Conservation (phyloP, 2,113 vertebrate species). For the Aptenodytes patagonicus region DNA sequence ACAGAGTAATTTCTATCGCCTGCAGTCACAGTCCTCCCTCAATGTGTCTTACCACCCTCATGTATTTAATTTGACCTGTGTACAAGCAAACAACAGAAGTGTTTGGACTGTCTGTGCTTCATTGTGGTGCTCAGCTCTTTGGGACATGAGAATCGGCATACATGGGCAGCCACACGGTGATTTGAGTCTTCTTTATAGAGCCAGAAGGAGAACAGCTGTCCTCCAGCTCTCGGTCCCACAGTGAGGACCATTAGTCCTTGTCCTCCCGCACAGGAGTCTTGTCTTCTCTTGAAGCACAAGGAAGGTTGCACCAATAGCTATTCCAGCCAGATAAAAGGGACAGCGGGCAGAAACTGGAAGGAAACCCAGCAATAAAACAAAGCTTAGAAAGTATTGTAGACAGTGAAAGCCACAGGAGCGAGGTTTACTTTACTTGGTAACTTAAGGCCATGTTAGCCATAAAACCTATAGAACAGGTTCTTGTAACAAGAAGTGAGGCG, state of each 20-base stretch:
- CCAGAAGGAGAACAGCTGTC: background rate
- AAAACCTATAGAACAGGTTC: conserved; percentile 47
- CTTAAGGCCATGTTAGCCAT: background rate
- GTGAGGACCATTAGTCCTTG: background rate
- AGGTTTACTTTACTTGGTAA: background rate
- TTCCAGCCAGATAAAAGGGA: background rate
- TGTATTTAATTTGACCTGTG: background rate
- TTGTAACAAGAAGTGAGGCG: background rate
- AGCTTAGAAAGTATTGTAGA: background rate
- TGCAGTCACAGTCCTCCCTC: background rate
- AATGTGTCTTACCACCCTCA: background rate
- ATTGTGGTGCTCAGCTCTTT: background rate
- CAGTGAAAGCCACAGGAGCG: background rate
- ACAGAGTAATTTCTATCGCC: background rate
- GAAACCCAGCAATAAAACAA: background rate
- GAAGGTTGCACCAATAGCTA: background rate
- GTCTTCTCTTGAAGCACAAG: background rate
- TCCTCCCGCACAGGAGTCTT: background rate
- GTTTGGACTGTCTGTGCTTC: background rate
- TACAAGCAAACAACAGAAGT: background rate
- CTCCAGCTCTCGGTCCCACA: background rate
- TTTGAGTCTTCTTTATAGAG: background rate
- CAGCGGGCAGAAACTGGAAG: background rate
- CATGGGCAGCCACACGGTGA: background rate
- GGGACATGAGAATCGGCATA: background rate